Evolutionary conservation across 2,113 vertebrate species (phyloP).

Genomic region (Corythornis madagascariensis): DNA sequence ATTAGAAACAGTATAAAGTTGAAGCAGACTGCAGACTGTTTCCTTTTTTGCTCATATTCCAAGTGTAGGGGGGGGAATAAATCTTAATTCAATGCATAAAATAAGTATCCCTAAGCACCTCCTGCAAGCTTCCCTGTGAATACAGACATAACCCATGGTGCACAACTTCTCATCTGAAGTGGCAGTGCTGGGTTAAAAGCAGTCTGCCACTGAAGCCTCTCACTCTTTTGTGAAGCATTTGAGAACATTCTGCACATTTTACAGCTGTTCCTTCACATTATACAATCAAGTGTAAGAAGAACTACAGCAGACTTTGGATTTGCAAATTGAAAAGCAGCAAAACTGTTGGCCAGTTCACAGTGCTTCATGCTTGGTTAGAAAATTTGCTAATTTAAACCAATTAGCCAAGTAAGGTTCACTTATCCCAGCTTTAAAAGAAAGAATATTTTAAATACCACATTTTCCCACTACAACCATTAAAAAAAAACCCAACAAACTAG

Average conservation of each 20-base stretch:
- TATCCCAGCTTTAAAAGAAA: not conserved
- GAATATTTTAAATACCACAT: not conserved
- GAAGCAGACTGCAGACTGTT: not conserved
- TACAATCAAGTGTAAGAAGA: conserved; percentile 67
- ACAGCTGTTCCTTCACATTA: conserved; percentile 70
- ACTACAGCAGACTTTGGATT: conserved; percentile 61
- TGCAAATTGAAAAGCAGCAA: conserved; percentile 66
- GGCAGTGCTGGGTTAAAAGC: conserved; percentile 52
- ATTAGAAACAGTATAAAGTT: not conserved
- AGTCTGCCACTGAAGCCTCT: conserved; percentile 48
- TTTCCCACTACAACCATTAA: not conserved
- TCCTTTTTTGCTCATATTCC: not conserved
- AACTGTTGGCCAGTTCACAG: conserved; percentile 59
- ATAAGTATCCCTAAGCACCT: conserved; percentile 1
- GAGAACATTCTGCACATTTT: conserved; percentile 71
- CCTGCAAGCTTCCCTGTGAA: conserved; percentile 41
- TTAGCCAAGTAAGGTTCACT: conserved; percentile 60
- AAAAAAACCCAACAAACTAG: not conserved
- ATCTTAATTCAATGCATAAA: conserved; percentile 1
- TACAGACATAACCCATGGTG: not conserved
- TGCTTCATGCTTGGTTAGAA: conserved; percentile 64
- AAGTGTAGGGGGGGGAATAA: not conserved
- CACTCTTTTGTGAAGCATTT: conserved; percentile 61
- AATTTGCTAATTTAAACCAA: conserved; percentile 69
- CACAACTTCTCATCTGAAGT: conserved; percentile 54